These are phyloP conservation scores for Stichopus horrens DNA, from an alignment of 53 echinoderm and acorn worm species.

Conservation along the genomic window DNA sequence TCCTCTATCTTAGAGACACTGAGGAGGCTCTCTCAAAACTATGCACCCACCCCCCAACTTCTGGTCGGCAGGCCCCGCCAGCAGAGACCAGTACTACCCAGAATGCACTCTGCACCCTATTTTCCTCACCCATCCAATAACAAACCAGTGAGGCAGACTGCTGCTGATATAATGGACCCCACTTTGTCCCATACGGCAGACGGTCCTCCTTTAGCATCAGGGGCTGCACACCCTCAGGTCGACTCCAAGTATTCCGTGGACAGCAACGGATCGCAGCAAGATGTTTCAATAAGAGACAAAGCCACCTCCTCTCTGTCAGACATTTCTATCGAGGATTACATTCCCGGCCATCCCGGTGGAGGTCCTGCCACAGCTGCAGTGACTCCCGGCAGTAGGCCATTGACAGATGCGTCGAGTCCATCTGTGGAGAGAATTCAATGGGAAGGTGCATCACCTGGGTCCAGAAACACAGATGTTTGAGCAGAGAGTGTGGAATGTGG, in stretches of 20 bases:
- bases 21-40: conserved; percentile 63
- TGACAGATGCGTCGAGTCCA: background rate
- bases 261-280: conserved; percentile 40
- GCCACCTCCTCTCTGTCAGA: conserved; percentile 82
- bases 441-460: conserved; percentile 37
- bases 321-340: conserved; percentile 83
- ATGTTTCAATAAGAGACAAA: conserved; percentile 66
- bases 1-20: conserved; percentile 90
- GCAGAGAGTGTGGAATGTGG: background rate
- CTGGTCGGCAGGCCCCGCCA: conserved; percentile 78
- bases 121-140: conserved; percentile 57
- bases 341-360: conserved; percentile 75
- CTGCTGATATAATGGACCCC: conserved; percentile 29
- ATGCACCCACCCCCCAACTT: conserved; percentile 77
- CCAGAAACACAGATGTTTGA: conserved; percentile 46
- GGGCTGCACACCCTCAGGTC: conserved; percentile 2
- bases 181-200: conserved; percentile 36
- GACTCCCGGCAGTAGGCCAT: background rate
- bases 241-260: conserved; percentile 12
- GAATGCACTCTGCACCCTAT: conserved; percentile 82
- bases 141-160: conserved; percentile 39
- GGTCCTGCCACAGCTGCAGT: conserved; percentile 23
- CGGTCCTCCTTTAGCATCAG: background rate
- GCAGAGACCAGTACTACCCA: conserved; percentile 76
- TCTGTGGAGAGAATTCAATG: conserved; percentile 45